Evolutionary conservation across 2,113 vertebrate genomes (phyloP).

Genomic region (Puntigrus tetrazona): DNA sequence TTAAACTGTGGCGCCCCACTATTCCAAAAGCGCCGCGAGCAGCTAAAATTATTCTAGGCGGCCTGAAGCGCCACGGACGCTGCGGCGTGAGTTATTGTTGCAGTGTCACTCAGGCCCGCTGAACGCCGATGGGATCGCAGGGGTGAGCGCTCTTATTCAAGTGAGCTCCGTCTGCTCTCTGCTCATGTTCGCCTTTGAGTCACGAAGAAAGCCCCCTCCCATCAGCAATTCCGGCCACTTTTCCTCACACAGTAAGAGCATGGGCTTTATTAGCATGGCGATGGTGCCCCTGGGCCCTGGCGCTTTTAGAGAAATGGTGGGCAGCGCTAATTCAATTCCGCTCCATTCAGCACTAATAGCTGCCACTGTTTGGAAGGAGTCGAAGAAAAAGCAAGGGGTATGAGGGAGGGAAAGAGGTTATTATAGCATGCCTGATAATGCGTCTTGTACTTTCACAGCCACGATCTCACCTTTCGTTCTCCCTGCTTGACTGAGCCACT

Average conservation of each 20-base stretch:
- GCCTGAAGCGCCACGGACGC: conserved; percentile 47
- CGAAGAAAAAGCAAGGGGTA: conserved; percentile 21
- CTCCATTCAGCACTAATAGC: conserved; percentile 63
- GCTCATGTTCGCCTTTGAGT: conserved; percentile 62
- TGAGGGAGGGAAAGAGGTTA: conserved; percentile 31
- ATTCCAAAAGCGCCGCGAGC: conserved; percentile 70
- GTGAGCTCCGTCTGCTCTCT: conserved; percentile 37
- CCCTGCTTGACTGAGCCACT: conserved; percentile 26
- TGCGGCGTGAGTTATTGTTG: conserved; percentile 67
- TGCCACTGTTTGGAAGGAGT: conserved; percentile 45
- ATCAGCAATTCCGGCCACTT: conserved; percentile 47
- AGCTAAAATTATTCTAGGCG: conserved; percentile 69
- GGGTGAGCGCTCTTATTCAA: conserved; percentile 54
- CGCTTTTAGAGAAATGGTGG: conserved; percentile 62
- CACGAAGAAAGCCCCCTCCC: conserved; percentile 54
- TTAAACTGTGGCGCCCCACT: conserved; percentile 75
- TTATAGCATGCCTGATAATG: conserved; percentile 55
- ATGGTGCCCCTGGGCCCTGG: conserved; percentile 55
- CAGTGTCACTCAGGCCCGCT: conserved; percentile 71
- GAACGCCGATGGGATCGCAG: conserved; percentile 68
- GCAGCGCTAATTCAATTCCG: conserved; percentile 61
- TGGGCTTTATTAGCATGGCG: conserved; percentile 50
- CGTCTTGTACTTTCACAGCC: conserved; percentile 44
- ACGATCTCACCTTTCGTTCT: conserved; percentile 51
- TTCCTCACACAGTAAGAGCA: conserved; percentile 54